A percentile compares a stretch with the other conserved stretches of the same genome.
phyloP scores from a whole-genome alignment of 1,140 invertebrate genomes.

The Drosophila tsacasi region DNA sequence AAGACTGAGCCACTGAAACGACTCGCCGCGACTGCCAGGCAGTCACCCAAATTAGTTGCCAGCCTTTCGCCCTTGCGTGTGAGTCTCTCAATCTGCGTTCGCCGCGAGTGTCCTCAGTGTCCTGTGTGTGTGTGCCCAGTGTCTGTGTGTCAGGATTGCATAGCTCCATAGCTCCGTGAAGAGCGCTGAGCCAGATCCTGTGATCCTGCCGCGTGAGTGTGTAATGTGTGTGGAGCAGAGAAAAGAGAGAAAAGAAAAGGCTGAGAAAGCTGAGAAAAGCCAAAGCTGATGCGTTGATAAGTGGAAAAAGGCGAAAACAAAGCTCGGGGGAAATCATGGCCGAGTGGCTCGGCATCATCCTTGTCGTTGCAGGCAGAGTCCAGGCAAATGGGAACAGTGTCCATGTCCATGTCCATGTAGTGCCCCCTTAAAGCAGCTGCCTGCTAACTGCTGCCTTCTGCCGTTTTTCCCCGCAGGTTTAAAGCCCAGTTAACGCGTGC shows the following conservation, averaged over 20 bases:
- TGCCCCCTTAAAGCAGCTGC: constrained; percentile 45
- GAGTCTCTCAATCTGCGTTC: constrained; percentile 50
- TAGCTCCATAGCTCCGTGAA: constrained; percentile 14
- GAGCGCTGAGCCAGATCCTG: constrained; percentile 26
- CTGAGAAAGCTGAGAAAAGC: neutral
- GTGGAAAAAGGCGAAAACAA: constrained; percentile 53
- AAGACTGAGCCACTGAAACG: constrained; percentile 3
- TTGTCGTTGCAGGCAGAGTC: constrained; percentile 39
- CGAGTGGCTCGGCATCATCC: constrained; percentile 60
- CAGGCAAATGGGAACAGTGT: constrained; percentile 46
- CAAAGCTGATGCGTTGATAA: constrained; percentile 68
- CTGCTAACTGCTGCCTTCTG: constrained; percentile 16
- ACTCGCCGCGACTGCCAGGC: constrained; percentile 32
- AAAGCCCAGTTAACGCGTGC: constrained; percentile 55
- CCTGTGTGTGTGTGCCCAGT: constrained; percentile 24
- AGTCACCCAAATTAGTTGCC: constrained; percentile 82
- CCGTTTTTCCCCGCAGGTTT: constrained; percentile 44
- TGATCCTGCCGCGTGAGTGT: constrained; percentile 25
- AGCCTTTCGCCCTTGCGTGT: constrained; percentile 78
- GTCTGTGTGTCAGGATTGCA: constrained; percentile 32
- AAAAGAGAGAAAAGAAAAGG: neutral
- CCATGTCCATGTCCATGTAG: neutral
- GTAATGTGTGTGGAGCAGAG: too few relatives aligned
- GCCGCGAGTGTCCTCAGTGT: constrained; percentile 30
- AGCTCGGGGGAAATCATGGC: constrained; percentile 78